Evolutionary conservation across 2,888 invertebrate species (phyloP), one percentile per base, ranked within the genome.

Genomic region (Alentia gelatinosa): DNA sequence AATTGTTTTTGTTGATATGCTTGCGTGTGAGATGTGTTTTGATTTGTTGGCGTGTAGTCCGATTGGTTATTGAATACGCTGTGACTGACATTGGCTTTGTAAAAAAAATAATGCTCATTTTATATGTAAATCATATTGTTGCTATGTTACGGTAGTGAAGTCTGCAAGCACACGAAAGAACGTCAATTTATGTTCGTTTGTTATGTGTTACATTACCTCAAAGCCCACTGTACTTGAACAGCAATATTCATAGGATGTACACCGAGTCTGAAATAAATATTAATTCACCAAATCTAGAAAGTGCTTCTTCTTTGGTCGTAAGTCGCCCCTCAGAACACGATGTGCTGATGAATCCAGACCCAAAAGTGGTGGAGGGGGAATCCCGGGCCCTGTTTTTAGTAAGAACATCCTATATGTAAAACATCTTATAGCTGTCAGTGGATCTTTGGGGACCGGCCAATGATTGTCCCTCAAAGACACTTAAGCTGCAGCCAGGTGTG

Each of bases 111-210:
- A 42, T 56, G 9, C 56, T 56, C 56, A n/a, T 12, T 56, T 56
- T 56, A n/a, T 56, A n/a, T 56, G 56, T 56, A 56, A 56, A 56
- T n/a, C n/a, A n/a, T 56, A n/a, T 56, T 56, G 56, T 56, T n/a
- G n/a, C 19, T 19, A 56, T 56, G 56, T n/a, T n/a, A n/a, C n/a
- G n/a, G n/a, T n/a, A n/a, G n/a, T n/a, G n/a, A n/a, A n/a, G n/a
- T n/a, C 23, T 56, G 56, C 23, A 42, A 56, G 19, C 56, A 56
- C 5, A 56, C n/a, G n/a, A 3, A n/a, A 56, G 56, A 19, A 56
- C 5, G n/a, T n/a, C n/a, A 56, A 56, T 19, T 56, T n/a, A 56
- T 56, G 56, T 56, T 56, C 9, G 19, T 56, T 56, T 56, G 56
- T 56, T n/a, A 56, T 56, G 56, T 56, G n/a, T n/a, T 47, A 68